Conservation (phyloP, 2,888 invertebrate species). For the Stenotaenia linearis region DNA sequence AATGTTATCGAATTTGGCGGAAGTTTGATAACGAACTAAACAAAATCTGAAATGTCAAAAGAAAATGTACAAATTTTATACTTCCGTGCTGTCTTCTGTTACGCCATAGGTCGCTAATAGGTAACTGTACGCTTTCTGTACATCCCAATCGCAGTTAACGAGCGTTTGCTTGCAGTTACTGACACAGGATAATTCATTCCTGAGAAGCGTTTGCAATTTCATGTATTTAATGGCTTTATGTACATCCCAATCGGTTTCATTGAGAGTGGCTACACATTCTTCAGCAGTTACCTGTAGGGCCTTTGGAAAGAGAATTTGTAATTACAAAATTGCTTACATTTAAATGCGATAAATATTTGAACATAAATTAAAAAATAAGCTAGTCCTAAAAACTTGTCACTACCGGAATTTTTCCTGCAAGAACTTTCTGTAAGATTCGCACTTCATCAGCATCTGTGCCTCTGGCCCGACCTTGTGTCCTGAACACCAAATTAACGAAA, state of each 20-base stretch:
- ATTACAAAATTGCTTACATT: neutral
- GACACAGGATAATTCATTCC: constrained; percentile 44
- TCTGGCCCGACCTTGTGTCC: constrained; percentile 61
- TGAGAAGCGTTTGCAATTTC: constrained; percentile 56
- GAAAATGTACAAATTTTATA: constrained; percentile 31
- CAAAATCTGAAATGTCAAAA: neutral
- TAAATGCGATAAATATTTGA: neutral
- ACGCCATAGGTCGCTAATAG: constrained; percentile 48
- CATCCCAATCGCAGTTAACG: constrained; percentile 60
- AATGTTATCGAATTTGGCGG: neutral
- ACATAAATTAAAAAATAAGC: constrained; percentile 10
- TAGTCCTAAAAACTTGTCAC: constrained; percentile 21
- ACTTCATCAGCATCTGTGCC: constrained; percentile 88
- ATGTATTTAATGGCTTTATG: constrained; percentile 79
- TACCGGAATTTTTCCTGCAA: constrained; percentile 50
- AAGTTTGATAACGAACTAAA: neutral
- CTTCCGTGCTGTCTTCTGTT: constrained; percentile 37
- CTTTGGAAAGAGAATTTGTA: constrained; percentile 3
- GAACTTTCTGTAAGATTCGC: constrained; percentile 81
- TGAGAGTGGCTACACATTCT: constrained; percentile 71
- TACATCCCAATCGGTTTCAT: constrained; percentile 81
- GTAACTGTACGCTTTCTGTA: constrained; percentile 60
- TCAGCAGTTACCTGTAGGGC: constrained; percentile 49
- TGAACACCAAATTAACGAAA: constrained; percentile 31
- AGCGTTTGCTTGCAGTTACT: constrained; percentile 53